Evolutionary conservation across 2,888 invertebrate species (phyloP).

Genomic region (Microchrysa polita): DNA sequence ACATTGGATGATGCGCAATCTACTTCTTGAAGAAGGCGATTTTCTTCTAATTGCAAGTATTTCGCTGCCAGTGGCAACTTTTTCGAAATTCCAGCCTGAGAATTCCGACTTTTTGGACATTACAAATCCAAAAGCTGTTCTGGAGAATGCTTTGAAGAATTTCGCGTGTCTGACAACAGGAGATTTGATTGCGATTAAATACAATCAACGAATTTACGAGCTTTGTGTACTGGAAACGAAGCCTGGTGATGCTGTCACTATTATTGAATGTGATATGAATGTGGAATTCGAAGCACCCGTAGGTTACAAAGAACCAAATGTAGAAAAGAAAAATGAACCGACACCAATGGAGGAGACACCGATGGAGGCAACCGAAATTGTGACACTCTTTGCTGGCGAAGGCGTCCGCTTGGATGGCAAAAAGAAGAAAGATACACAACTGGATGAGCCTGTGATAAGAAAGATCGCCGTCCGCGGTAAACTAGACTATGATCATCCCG

Average conservation of each 20-base stretch:
- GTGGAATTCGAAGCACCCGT: constrained; percentile 98
- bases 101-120: constrained; percentile 97
- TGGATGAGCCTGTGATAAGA: constrained; percentile 57
- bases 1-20: constrained; percentile 99
- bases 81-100: constrained; percentile 97
- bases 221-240: constrained; percentile 95
- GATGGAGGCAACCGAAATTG: constrained; percentile 55
- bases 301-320: constrained; percentile 90
- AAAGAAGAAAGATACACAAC: constrained; percentile 69
- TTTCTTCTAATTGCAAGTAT: constrained; percentile 90
- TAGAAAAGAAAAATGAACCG: constrained; percentile 58
- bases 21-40: constrained; percentile 89
- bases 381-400: constrained; percentile 80
- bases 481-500: constrained; percentile 90
- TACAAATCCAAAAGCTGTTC: constrained; percentile 91
- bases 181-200: constrained; percentile 96
- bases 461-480: constrained; percentile 82
- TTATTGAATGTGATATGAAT: constrained; percentile 99
- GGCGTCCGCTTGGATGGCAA: constrained; percentile 88
- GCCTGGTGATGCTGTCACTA: constrained; percentile 94
- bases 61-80: constrained; percentile 92
- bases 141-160: constrained; percentile 72
- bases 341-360: constrained; percentile 48
- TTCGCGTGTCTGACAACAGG: constrained; percentile 98
- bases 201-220: constrained; percentile 96